Percentiles rank a stretch among this genome's conserved stretches.
phyloP scores from a whole-genome alignment of 92 coral and sea anemone species.

The Porites divaricata region DNA sequence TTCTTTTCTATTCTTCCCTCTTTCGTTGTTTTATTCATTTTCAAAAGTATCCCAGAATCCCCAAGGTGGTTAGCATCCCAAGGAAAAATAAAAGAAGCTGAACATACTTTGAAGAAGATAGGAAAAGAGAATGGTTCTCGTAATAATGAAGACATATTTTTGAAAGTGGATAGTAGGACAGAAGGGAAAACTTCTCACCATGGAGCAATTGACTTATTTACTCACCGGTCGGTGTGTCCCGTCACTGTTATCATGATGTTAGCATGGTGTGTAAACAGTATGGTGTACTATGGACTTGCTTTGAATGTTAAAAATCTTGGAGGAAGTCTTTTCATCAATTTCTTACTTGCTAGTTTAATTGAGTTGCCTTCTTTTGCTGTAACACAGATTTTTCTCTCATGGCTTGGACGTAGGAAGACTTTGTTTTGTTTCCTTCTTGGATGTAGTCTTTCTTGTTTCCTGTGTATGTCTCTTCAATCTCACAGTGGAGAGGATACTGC shows the following conservation, averaged over 20 bases:
- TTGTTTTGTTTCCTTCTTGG: slow-evolving; percentile 77
- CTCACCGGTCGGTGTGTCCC: slow-evolving; percentile 63
- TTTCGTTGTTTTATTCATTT: slow-evolving; percentile 49
- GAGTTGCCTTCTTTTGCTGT: slow-evolving; percentile 78
- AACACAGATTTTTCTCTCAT: slow-evolving; percentile 59
- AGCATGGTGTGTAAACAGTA: slow-evolving; percentile 82
- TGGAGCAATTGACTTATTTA: slow-evolving; percentile 73
- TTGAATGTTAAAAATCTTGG: slow-evolving; percentile 91
- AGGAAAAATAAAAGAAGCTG: slow-evolving; percentile 80
- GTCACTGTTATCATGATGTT: slow-evolving; percentile 65
- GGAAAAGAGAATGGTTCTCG: slow-evolving; percentile 71
- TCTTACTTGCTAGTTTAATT: slow-evolving; percentile 71
- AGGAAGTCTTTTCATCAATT: slow-evolving; percentile 81
- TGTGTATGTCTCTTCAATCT: slow-evolving; percentile 63
- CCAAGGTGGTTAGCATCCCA: slow-evolving; percentile 88
- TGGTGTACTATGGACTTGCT: slow-evolving; percentile 95
- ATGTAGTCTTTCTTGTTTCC: slow-evolving; percentile 71
- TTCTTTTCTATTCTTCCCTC: slow-evolving; percentile 72
- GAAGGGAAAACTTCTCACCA: slow-evolving; percentile 24
- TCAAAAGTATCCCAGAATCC: slow-evolving; percentile 78
- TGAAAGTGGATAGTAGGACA: not conserved
- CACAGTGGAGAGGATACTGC: slow-evolving; percentile 44
- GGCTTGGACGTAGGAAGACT: slow-evolving; percentile 73
- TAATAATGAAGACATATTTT: slow-evolving; percentile 19
- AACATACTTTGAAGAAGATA: slow-evolving; percentile 66